Percentiles rank a stretch among this genome's conserved stretches.
Evolutionary conservation across 1,140 invertebrate species (phyloP).

Genomic region (Neomicropteryx cornuta): DNA sequence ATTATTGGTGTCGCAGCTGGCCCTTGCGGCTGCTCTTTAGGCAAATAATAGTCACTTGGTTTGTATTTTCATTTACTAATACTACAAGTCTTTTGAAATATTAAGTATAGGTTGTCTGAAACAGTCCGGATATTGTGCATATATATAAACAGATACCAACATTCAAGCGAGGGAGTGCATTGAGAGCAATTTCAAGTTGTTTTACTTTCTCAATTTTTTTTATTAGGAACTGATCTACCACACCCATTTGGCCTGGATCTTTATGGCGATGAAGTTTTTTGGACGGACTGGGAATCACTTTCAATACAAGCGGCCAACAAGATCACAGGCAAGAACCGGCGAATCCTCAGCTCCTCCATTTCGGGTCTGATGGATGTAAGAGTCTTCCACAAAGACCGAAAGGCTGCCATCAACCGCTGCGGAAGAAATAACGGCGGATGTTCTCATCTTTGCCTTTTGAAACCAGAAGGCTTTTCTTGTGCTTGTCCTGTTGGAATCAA

Average conservation of each 20-base stretch:
- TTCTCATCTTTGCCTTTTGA: conserved; percentile 81
- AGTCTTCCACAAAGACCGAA: conserved; percentile 64
- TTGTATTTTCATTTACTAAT: too few species aligned
- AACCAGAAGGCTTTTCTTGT: conserved; percentile 59
- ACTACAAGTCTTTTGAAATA: too few species aligned
- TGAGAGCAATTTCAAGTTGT: background rate
- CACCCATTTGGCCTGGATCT: conserved; percentile 83
- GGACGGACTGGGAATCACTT: conserved; percentile 74
- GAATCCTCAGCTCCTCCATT: conserved; percentile 52
- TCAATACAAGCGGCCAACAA: conserved; percentile 71
- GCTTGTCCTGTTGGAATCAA: conserved; percentile 82
- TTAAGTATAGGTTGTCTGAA: too few species aligned
- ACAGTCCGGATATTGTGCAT: too few species aligned
- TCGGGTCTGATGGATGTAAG: conserved; percentile 74
- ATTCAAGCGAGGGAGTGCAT: too few species aligned
- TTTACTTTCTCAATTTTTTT: conserved; percentile 7
- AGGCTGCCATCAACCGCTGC: conserved; percentile 46
- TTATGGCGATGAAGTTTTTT: conserved; percentile 75
- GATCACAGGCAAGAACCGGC: conserved; percentile 52
- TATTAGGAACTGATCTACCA: conserved; percentile 44
- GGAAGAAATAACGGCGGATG: conserved; percentile 73
- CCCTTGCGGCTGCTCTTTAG: too few species aligned
- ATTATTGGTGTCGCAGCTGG: too few species aligned
- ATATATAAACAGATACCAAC: too few species aligned
- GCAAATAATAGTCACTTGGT: too few species aligned